Base-by-base conservation (phyloP, 2,888 invertebrate genomes). In the Atrina japonica region DNA sequence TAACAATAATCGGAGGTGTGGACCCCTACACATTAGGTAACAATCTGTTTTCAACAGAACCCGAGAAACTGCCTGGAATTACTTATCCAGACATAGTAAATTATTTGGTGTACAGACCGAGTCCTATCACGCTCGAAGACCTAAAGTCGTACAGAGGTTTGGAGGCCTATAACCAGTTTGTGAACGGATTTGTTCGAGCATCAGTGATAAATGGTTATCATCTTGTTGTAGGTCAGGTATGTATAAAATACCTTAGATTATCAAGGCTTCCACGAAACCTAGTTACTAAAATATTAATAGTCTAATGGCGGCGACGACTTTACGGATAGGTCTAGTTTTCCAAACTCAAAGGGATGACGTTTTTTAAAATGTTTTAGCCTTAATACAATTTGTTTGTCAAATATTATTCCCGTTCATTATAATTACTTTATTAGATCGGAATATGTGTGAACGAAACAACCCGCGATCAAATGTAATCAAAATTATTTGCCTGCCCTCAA, bases 151-250 rank as follows among this genome's bases (percentile, higher is more conserved):
- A 45, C 43, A 59, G 43, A 25, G 5, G 41, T 6, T 23, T 43
- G 25, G 59, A 59, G 23, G 59, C 59, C 5, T 59, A 59, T 41
- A 43, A 59, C 43, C 59, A 58, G 43, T 58, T 58, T 21, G 58
- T 58, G 14, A 40, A 41, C 25, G 43, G 58, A 9, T 59, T 41
- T 41, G 59, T 59, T 23, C 16, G 23, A 43, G 59, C 18, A 9
- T 25, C 25, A 25, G 27, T 25, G n/a, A 52, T 52, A 1, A 52
- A 52, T 23, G 5, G 27, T 11, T n/a, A 52, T 3, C 27, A 25
- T 25, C 25, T 52, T 11, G 5, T 52, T 14, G 16, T 25, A 1
- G 27, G 27, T 0, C 25, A 25, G 16, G 52, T 25, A 52, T 25
- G 27, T 16, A 52, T 23, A 7, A 16, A n/a, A 11, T 25, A 21